Evolutionary conservation across 2,888 invertebrate genomes (phyloP), one percentile per base, ranked within the genome.

Genomic region (Ctenicera cuprea): DNA sequence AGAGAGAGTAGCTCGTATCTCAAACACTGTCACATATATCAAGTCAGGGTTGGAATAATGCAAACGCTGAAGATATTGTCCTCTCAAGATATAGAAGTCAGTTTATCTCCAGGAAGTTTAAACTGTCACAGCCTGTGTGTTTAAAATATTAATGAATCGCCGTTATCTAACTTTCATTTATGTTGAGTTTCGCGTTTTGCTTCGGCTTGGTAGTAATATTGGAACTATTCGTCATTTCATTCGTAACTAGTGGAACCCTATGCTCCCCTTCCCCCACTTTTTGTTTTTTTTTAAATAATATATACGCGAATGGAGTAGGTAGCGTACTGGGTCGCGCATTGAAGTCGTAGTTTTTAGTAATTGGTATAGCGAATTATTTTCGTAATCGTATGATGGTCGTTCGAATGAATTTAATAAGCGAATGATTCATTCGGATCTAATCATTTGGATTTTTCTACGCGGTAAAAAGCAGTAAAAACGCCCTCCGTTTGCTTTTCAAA

Each of bases 21-120:
- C 65, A 68, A 67, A 72, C 59, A 43, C 67, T 72, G 72, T 75
- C 75, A 75, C 75, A 75, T 75, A 70, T 69, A 73, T 75, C 75
- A 75, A 70, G 65, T 33, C 38, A 26, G 66, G 57, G n/a, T 41
- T 45, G 48, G 67, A 71, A 74, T 67, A 65, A 70, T 70, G 74
- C 68, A 73, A 63, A 69, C 73, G 73, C 59, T 43, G 52, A 70
- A 65, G 69, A 74, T 74, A 74, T 70, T 70, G 74, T 70, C 74
- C 70, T 70, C 33, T 62, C 52, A 54, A 63, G 70, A 70, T 70
- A 70, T 66, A 67, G 67, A 67, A 72, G 41, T 61, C 66, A 45
- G 66, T 73, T 64, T 73, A 73, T 73, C 68, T 73, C 48, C 30
- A 50, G 64, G 64, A 73, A 69, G 57, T 59, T 68, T 64, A 70